These are phyloP conservation scores for Paedocypris micromegethes DNA, from an alignment of 2,797 vertebrate genomes.

Conservation along the genomic window DNA sequence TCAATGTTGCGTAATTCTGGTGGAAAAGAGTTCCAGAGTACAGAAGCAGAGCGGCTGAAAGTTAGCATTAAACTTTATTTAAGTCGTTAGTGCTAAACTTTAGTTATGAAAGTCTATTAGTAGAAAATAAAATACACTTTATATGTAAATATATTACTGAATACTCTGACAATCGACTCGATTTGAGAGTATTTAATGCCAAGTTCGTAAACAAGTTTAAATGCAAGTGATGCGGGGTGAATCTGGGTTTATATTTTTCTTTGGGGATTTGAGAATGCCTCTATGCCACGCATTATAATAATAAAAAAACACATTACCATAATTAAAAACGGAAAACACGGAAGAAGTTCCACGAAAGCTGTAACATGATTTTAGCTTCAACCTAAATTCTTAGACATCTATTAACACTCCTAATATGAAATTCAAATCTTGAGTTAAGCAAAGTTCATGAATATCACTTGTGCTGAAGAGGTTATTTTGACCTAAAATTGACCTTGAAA, in stretches of 20 bases:
- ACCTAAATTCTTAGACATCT: slow-evolving; percentile 17
- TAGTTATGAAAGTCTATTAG: too few relatives aligned
- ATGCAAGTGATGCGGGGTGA: slow-evolving; percentile 11
- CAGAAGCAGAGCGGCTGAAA: too few relatives aligned
- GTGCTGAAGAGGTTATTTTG: not conserved
- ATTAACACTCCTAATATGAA: slow-evolving; percentile 30
- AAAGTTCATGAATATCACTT: slow-evolving; percentile 33
- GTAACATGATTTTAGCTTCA: slow-evolving; percentile 23
- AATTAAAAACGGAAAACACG: slow-evolving; percentile 34
- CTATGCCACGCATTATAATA: slow-evolving; percentile 33
- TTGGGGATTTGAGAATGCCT: not conserved
- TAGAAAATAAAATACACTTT: too few relatives aligned
- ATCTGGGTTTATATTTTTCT: slow-evolving; percentile 5
- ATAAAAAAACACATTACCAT: slow-evolving; percentile 38
- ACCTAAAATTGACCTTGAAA: too few relatives aligned
- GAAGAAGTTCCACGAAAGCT: too few relatives aligned
- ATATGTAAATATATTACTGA: too few relatives aligned
- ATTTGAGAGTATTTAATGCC: too few relatives aligned
- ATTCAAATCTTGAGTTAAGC: slow-evolving; percentile 29
- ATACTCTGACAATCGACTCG: too few relatives aligned
- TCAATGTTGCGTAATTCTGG: too few relatives aligned
- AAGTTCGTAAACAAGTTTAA: not conserved
- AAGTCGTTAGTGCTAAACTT: too few relatives aligned
- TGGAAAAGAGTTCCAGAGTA: too few relatives aligned
- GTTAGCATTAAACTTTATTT: too few relatives aligned